Evolutionary conservation across 1,140 invertebrate genomes (phyloP).

Genomic region (Drosophila pandora): DNA sequence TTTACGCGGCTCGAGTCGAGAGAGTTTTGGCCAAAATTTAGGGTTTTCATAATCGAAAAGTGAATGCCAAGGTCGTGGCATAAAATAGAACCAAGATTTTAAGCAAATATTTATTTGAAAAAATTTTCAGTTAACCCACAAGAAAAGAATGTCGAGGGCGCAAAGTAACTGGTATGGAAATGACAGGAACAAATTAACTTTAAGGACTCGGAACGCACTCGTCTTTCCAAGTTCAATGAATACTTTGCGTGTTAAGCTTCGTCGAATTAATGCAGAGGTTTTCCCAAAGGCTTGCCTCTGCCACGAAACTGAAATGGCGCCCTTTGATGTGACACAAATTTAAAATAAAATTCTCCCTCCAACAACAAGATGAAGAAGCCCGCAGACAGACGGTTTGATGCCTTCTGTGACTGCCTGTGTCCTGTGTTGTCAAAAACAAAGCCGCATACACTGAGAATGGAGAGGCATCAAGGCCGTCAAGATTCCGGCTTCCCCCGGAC

Average conservation of each 20-base stretch:
- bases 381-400: constrained; percentile 29
- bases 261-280: constrained; percentile 3
- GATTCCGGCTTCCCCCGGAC: constrained; percentile 6
- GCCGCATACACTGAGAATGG: constrained; percentile 15
- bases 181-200: constrained; percentile 17
- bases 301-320: constrained; percentile 12
- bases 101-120: background rate
- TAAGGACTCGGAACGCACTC: constrained; percentile 8
- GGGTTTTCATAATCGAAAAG: constrained; percentile 4
- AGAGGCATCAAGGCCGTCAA: constrained; percentile 13
- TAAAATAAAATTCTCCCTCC: constrained; percentile 23
- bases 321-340: constrained; percentile 49
- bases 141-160: constrained; percentile 5
- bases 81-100: background rate
- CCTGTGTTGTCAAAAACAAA: constrained; percentile 40
- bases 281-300: constrained; percentile 20
- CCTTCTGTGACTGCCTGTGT: constrained; percentile 9
- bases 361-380: constrained; percentile 12
- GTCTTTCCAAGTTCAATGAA: constrained; percentile 11
- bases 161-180: constrained; percentile 5
- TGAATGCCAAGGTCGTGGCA: constrained; percentile 1
- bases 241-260: background rate
- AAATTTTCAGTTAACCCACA: background rate
- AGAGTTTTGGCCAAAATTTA: constrained; percentile 4
- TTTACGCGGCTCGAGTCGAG: constrained; percentile 49